Evolutionary conservation across 2,113 vertebrate genomes (phyloP).

Genomic region (Rhynchomys soricoides): DNA sequence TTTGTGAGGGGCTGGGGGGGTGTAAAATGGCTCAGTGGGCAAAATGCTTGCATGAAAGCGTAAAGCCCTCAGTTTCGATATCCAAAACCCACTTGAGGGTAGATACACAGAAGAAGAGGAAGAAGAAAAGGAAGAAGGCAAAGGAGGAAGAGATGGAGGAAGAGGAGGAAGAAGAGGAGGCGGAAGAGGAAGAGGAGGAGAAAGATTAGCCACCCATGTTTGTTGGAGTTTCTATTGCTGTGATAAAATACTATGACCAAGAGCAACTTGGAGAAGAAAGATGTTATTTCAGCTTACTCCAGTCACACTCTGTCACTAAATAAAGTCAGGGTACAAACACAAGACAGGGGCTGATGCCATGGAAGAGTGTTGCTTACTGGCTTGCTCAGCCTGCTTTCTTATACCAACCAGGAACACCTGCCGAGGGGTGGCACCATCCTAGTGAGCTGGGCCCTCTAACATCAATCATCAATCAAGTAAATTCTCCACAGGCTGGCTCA

Average conservation of each 20-base stretch:
- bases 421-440: background rate
- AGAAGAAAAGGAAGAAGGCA: background rate
- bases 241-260: background rate
- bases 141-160: background rate
- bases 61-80: background rate
- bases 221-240: background rate
- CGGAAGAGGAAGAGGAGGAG: background rate
- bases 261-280: background rate
- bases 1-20: background rate
- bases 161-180: background rate
- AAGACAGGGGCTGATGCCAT: background rate
- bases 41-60: background rate
- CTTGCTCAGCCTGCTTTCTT: background rate
- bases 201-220: background rate
- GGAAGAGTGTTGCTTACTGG: background rate
- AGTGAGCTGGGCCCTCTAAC: background rate
- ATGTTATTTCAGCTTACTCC: background rate
- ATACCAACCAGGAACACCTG: background rate
- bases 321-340: background rate
- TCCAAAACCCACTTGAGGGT: too few species aligned
- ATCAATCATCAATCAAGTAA: background rate
- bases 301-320: background rate
- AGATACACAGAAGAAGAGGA: background rate
- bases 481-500: background rate
- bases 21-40: too few species aligned